Evolutionary conservation across 2,113 vertebrate genomes (phyloP).

Genomic region (Microcebus griseorufus): DNA sequence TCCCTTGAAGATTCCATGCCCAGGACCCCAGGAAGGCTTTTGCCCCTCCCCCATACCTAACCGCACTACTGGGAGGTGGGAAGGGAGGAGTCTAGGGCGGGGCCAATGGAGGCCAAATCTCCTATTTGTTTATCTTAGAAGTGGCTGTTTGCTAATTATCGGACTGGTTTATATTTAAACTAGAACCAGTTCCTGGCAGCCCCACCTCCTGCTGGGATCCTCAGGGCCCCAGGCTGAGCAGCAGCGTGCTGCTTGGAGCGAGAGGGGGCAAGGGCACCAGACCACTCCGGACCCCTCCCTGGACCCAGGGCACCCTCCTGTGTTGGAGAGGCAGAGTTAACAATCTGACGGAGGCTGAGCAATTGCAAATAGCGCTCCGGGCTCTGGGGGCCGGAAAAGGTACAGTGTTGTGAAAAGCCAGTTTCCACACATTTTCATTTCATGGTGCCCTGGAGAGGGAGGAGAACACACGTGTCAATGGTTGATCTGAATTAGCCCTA

Average conservation of each 20-base stretch:
- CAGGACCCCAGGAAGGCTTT: not conserved
- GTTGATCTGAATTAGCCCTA: not conserved
- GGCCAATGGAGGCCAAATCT: constrained; percentile 41
- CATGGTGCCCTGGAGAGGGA: not conserved
- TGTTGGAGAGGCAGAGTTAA: not conserved
- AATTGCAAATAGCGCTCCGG: not conserved
- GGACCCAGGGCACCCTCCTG: not conserved
- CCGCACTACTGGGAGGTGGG: not conserved
- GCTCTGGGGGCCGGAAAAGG: not conserved
- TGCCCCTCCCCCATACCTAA: not conserved
- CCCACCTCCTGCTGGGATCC: constrained; percentile 36
- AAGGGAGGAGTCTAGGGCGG: constrained; percentile 45
- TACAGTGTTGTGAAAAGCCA: not conserved
- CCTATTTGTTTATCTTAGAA: constrained; percentile 76
- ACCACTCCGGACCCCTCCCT: not conserved
- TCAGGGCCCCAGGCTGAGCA: not conserved
- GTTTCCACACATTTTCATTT: not conserved
- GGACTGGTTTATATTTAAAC: constrained; percentile 78
- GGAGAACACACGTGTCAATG: not conserved
- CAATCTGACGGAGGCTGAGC: not conserved
- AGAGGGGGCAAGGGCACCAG: not conserved
- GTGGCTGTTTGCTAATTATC: constrained; percentile 77
- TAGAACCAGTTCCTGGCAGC: constrained; percentile 74
- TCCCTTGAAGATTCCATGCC: not conserved
- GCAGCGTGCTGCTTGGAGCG: not conserved